Evolutionary conservation across 2,113 vertebrate species (phyloP).

Genomic region (Dascyllus trimaculatus): DNA sequence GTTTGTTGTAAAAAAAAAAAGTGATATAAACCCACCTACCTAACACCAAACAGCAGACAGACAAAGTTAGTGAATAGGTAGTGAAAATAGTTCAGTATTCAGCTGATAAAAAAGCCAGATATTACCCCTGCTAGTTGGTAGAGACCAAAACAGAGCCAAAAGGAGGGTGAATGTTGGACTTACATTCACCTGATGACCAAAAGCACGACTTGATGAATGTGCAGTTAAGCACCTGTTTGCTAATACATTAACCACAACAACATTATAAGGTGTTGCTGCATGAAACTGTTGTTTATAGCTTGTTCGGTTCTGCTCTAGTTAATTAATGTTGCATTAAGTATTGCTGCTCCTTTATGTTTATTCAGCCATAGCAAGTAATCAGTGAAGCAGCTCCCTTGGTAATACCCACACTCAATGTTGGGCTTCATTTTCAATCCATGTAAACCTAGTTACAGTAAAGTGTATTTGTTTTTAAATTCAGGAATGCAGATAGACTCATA

Average conservation of each 20-base stretch:
- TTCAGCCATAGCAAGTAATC: conserved; percentile 18
- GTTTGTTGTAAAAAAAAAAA: too few species aligned
- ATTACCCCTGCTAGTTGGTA: background rate
- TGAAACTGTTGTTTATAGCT: background rate
- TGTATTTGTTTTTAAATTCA: background rate
- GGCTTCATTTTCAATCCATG: conserved; percentile 12
- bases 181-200: background rate
- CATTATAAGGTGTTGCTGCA: background rate
- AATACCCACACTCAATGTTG: background rate
- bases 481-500: background rate
- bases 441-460: conserved; percentile 10
- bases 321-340: conserved; percentile 6
- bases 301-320: background rate
- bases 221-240: background rate
- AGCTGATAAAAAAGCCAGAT: too few species aligned
- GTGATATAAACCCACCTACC: background rate
- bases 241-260: background rate
- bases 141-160: background rate
- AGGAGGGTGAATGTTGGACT: background rate
- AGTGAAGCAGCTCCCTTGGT: conserved; percentile 17
- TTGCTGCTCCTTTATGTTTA: conserved; percentile 5
- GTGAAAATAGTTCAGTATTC: background rate
- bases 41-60: conserved; percentile 1
- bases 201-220: background rate
- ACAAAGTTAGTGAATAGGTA: background rate